Evolutionary conservation across 2,797 vertebrate genomes (phyloP), one percentile per base, ranked within the genome.

Genomic region (Lepidocolaptes lacrymiger): DNA sequence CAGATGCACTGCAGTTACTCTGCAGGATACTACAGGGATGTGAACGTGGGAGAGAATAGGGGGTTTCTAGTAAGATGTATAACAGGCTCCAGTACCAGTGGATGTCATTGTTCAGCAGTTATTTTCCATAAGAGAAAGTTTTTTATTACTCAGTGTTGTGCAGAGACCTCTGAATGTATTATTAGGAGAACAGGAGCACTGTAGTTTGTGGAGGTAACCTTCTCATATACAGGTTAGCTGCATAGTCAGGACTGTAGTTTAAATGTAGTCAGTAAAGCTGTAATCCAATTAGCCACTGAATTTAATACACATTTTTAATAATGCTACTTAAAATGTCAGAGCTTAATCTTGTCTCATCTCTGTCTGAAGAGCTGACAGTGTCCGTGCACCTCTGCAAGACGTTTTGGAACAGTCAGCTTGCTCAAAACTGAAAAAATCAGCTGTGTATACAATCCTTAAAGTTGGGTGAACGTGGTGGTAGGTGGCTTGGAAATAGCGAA

Each of bases 71-170:
- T 77, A 83, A 92, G 74, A 79, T 46, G 51, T 86, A 26, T 92
- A 77, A 68, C 59, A 87, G 89, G 55, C 77, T 91, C 11, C 67
- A 79, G 20, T 48, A 88, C 69, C 91, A 86, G 77, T 92, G 92
- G 63, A 59, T 91, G 85, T 79, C 77, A 95, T 85, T 91, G 85
- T 92, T 95, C 74, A 90, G 77, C 77, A 80, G 68, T 71, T 90
- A 27, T 90, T 95, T 96, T 91, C 88, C 3, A 1, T 80, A 82
- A 43, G 69, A 77, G 37, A 34, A 90, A 49, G 30, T 88, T 92
- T 85, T 91, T 89, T 82, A 59, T 91, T 90, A 24, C 52, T 12
- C 62, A 73, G 39, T 76, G 67, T 64, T 95, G 44, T 71, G 58
- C 83, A 62, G 81, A 89, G 85, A 84, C 55, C 58, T 78, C 82